Percentiles rank a stretch among this genome's conserved stretches.
Evolutionary conservation across 64 coral and sea anemone species (phyloP).

Genomic region (Actinia tenebrosa): DNA sequence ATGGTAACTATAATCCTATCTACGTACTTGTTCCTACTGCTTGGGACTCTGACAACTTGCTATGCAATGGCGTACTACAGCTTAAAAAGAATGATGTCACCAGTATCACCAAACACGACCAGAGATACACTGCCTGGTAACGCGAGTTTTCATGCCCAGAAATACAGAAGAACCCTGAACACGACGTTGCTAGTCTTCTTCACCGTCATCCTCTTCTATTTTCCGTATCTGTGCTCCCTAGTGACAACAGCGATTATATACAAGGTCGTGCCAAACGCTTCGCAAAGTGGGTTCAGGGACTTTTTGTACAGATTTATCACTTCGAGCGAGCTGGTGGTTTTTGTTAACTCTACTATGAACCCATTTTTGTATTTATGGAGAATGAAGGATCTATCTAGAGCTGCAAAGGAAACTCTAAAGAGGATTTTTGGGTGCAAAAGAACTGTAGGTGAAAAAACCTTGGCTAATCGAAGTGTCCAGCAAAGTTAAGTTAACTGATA

Average conservation of each 20-base stretch:
- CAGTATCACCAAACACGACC: neutral
- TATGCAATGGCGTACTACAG: neutral
- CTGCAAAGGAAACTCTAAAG: neutral
- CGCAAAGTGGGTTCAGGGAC: neutral
- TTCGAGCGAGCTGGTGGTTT: neutral
- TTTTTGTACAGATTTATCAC: neutral
- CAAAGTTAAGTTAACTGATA: neutral
- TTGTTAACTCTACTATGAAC: slow-evolving; percentile 7
- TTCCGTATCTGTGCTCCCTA: neutral
- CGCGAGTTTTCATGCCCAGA: neutral
- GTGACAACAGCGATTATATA: neutral
- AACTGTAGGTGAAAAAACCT: neutral
- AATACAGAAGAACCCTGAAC: neutral
- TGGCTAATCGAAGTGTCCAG: neutral
- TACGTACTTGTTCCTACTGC: neutral
- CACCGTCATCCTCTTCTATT: neutral
- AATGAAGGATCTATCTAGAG: neutral
- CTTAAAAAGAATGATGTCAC: neutral
- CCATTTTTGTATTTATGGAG: slow-evolving; percentile 22
- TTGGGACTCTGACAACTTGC: neutral
- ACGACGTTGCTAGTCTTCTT: slow-evolving; percentile 17
- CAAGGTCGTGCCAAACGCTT: neutral
- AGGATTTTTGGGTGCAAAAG: neutral
- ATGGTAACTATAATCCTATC: neutral
- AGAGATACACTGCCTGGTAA: neutral